These are phyloP conservation scores for Cephus cinctus DNA, from an alignment of 1,140 invertebrate genomes.

Conservation along the genomic window DNA sequence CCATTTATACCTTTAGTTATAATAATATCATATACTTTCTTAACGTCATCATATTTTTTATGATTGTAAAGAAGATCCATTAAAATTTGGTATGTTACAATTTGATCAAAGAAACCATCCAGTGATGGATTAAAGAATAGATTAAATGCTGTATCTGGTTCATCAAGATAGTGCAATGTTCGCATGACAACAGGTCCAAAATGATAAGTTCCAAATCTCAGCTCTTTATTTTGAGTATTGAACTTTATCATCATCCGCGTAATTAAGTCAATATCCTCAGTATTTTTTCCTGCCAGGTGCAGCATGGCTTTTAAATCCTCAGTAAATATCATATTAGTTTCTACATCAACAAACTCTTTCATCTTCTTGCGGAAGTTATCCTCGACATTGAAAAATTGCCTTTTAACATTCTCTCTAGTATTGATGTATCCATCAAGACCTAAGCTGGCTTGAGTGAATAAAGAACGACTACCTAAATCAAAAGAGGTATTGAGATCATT, in stretches of 20 bases:
- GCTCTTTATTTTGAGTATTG: constrained; percentile 68
- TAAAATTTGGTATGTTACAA: constrained; percentile 66
- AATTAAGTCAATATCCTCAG: constrained; percentile 65
- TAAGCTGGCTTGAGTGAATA: constrained; percentile 59
- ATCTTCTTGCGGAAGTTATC: constrained; percentile 71
- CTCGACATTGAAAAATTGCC: constrained; percentile 60
- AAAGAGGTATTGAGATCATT: constrained; percentile 3
- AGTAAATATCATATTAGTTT: constrained; percentile 71
- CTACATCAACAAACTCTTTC: constrained; percentile 58
- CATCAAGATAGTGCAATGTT: constrained; percentile 70
- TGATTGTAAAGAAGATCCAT: constrained; percentile 73
- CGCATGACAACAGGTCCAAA: constrained; percentile 86
- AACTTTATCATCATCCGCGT: constrained; percentile 71
- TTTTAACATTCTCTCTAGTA: constrained; percentile 54
- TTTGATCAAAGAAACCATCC: constrained; percentile 70
- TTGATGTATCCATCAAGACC: constrained; percentile 63
- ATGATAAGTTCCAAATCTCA: constrained; percentile 73
- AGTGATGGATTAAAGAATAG: constrained; percentile 65
- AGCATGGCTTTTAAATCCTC: constrained; percentile 84
- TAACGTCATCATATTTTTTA: constrained; percentile 67
- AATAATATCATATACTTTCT: constrained; percentile 64
- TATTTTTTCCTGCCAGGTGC: constrained; percentile 62
- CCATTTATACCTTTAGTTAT: constrained; percentile 59
- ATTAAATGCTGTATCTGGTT: constrained; percentile 66
- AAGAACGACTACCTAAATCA: constrained; percentile 33